Evolutionary conservation across 2,888 invertebrate genomes (phyloP).

Genomic region (Thysanoteuthis rhombus): DNA sequence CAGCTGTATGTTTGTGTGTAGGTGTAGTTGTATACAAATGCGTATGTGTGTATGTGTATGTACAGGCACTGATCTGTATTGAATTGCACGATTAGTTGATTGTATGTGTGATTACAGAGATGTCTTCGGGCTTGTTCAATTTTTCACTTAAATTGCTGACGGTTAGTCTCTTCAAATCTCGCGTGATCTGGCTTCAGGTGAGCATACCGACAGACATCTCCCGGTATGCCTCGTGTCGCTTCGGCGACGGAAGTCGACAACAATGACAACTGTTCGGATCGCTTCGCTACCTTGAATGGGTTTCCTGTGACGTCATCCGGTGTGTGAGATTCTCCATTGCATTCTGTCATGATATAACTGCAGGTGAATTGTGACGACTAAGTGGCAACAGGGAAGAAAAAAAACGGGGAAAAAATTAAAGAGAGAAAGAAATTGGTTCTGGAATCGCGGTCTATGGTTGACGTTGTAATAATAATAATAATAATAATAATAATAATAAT

Average conservation of each 20-base stretch:
- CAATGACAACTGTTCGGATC: neutral
- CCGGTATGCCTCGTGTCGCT: neutral
- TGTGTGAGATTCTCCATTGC: neutral
- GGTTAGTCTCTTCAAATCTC: neutral
- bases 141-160: neutral
- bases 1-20: too few relatives aligned
- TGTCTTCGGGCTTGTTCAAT: neutral
- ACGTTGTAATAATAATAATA: too few relatives aligned
- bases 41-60: too few relatives aligned
- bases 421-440: neutral
- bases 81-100: too few relatives aligned
- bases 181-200: neutral
- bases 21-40: too few relatives aligned
- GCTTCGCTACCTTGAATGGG: neutral
- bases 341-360: neutral
- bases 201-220: neutral
- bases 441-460: too few relatives aligned
- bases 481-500: too few relatives aligned
- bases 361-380: neutral
- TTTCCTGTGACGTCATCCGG: slow-evolving; percentile 12
- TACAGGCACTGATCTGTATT: too few relatives aligned
- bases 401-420: neutral
- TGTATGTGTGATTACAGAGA: neutral
- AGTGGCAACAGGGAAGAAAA: neutral
- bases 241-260: neutral